These are phyloP conservation scores for Sthenelais limicola DNA, from an alignment of 2,888 invertebrate genomes.

Conservation along the genomic window DNA sequence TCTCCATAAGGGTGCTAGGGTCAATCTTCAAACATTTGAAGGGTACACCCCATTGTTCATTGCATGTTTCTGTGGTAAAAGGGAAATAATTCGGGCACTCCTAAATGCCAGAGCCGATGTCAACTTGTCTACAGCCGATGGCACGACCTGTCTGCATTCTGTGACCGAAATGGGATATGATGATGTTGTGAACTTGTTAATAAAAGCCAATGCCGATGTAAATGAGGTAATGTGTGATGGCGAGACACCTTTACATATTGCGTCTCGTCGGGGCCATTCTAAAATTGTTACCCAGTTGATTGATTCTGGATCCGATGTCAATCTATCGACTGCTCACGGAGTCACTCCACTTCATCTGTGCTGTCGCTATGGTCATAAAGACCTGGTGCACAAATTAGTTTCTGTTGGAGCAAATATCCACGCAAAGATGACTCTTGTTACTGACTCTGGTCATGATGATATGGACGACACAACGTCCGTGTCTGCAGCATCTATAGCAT, in stretches of 20 bases:
- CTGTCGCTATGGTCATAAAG: constrained; percentile 42
- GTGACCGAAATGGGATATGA: constrained; percentile 44
- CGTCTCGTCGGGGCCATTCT: constrained; percentile 51
- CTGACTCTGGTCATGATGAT: neutral
- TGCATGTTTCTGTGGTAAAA: constrained; percentile 44
- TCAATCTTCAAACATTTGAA: constrained; percentile 30
- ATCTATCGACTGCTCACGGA: constrained; percentile 38
- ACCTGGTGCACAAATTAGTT: constrained; percentile 28
- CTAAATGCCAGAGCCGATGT: constrained; percentile 38
- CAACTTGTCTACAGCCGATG: constrained; percentile 37
- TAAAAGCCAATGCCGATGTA: constrained; percentile 36
- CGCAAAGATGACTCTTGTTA: constrained; percentile 26
- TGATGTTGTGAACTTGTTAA: constrained; percentile 40
- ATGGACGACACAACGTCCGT: constrained; percentile 1
- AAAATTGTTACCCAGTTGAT: constrained; percentile 40
- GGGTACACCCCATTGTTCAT: constrained; percentile 46
- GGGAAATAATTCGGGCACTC: constrained; percentile 42
- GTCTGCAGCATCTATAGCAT: constrained; percentile 2
- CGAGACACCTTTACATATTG: constrained; percentile 54
- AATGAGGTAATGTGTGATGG: constrained; percentile 41
- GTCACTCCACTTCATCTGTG: constrained; percentile 45
- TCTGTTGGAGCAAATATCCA: constrained; percentile 36
- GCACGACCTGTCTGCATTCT: constrained; percentile 42
- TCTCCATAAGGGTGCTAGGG: constrained; percentile 18
- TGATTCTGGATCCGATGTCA: constrained; percentile 34